These are phyloP conservation scores for Herpailurus yagouaroundi DNA, from an alignment of 2,113 vertebrate genomes.

Conservation along the genomic window DNA sequence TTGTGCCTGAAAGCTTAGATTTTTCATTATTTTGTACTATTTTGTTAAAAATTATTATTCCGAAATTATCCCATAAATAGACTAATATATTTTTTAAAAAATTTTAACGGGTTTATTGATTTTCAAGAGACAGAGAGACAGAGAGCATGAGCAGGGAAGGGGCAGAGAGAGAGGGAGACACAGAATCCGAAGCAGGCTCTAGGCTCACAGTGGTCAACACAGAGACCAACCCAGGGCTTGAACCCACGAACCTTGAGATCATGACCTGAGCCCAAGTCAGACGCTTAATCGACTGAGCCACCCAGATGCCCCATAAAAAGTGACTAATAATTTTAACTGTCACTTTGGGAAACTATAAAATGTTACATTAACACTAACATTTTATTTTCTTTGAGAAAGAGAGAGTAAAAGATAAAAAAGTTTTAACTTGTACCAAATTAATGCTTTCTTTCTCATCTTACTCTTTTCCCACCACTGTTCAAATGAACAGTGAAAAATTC, in stretches of 20 bases:
- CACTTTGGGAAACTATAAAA: background rate
- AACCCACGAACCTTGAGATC: too few species aligned
- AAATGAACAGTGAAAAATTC: background rate
- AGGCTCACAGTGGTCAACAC: too few species aligned
- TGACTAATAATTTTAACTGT: background rate
- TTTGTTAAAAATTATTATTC: background rate
- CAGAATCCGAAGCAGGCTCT: too few species aligned
- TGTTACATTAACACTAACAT: background rate
- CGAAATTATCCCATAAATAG: background rate
- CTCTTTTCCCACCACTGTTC: background rate
- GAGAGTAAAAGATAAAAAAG: background rate
- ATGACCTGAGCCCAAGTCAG: too few species aligned
- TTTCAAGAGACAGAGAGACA: too few species aligned
- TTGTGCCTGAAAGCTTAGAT: background rate
- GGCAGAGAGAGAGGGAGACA: too few species aligned
- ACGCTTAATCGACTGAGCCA: too few species aligned
- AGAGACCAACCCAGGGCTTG: too few species aligned
- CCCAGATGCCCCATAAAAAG: background rate
- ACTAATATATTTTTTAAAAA: too few species aligned
- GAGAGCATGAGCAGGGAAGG: too few species aligned
- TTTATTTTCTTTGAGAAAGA: background rate
- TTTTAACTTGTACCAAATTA: background rate
- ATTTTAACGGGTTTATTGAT: too few species aligned
- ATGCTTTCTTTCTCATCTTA: background rate
- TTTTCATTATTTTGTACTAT: background rate